Base-by-base conservation (phyloP, 2,888 invertebrate species). In the Himalopsyche tibetana region DNA sequence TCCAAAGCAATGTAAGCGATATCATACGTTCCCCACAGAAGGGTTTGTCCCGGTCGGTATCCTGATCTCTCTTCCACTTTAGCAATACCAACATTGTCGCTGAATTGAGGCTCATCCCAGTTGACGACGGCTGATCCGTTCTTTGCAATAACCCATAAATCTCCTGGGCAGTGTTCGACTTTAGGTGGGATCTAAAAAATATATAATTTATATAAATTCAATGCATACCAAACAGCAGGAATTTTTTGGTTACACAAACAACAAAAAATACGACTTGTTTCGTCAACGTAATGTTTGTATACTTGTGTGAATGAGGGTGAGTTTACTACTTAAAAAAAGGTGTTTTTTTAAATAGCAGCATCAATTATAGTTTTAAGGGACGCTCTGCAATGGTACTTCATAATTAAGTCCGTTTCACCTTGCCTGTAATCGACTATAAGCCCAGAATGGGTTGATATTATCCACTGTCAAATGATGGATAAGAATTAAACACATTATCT, bases 1-100 rank as follows among this genome's bases (percentile, higher is more conserved):
- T 99, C 99, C 88, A 96, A 96, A 38, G 98, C 99, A n/a, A 98
- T 96, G 90, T 98, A 98, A 51, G 97, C 97, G 88, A 99, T 96
- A 89, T 97, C 97, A 89, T 98, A 98, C n/a, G 96, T 95, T 89
- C 98, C 98, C 98, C 98, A 98, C 12, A 97, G 93, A 2, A 98
- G 93, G 0, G 97, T 97, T 90, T 98, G 97, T 40, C 98, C 98
- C 3, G 98, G 96, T 88, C 95, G 94, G 90, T 98, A 97, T 55
- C 97, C 97, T 90, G 96, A 97, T 90, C 96, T 96, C 90, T 98
- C 98, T 88, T 96, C 95, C 17, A 98, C 94, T 90, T 94, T 95
- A 0, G 94, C 94, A 4, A 98, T 95, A 5, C 96, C 97, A 79
- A 98, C 96, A 90, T 98, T 98, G 90, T 98, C 98, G 89, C 96